Evolutionary conservation across 2,113 vertebrate species (phyloP).

Genomic region (Dendropsophus ebraccatus): DNA sequence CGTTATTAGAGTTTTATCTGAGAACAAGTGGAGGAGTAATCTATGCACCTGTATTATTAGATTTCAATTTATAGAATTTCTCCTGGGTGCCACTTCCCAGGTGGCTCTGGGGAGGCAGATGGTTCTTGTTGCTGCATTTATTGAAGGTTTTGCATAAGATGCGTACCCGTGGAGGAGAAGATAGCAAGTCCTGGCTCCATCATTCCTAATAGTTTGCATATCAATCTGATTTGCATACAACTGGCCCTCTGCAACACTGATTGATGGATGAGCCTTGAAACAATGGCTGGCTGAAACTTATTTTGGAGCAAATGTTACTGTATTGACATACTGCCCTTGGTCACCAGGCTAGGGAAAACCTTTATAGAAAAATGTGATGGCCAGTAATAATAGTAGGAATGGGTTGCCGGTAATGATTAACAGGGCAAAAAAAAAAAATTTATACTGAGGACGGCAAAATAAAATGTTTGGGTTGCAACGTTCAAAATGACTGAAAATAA

Average conservation of each 20-base stretch:
- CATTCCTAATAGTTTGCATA: constrained; percentile 48
- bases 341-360: background rate
- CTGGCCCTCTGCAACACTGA: constrained; percentile 26
- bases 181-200: constrained; percentile 36
- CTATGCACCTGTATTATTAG: constrained; percentile 32
- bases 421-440: background rate
- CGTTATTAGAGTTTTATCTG: constrained; percentile 13
- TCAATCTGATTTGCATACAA: constrained; percentile 56
- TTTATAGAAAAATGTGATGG: background rate
- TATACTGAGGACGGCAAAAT: background rate
- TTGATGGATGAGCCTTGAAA: background rate
- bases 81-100: constrained; percentile 41
- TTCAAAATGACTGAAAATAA: background rate
- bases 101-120: constrained; percentile 62
- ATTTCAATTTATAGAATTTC: constrained; percentile 18
- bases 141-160: constrained; percentile 53
- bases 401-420: background rate
- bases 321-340: constrained; percentile 4
- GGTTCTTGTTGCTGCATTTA: constrained; percentile 14
- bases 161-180: constrained; percentile 28
- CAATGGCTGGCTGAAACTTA: background rate
- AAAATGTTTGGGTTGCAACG: no score
- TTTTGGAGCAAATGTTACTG: background rate
- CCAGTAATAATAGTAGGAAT: background rate
- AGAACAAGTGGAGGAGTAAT: background rate